Base-by-base conservation (phyloP, 2,888 invertebrate genomes). In the Aplocera efformata region DNA sequence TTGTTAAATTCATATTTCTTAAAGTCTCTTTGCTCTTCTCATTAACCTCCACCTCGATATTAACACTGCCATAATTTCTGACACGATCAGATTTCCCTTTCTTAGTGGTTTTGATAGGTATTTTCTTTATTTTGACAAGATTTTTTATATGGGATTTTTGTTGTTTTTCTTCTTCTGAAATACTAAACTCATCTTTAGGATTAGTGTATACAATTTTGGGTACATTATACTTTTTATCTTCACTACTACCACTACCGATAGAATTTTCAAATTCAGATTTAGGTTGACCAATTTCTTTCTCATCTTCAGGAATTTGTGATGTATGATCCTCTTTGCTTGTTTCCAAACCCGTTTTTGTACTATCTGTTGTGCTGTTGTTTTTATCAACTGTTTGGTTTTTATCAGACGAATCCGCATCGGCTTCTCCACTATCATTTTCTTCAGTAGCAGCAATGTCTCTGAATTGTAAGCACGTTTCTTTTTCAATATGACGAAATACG, bases 381-480 rank as follows among this genome's bases (percentile, higher is more conserved):
- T n/a, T n/a, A n/a, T n/a, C n/a, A n/a, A n/a, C n/a, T n/a, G n/a
- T 24, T 38, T 25, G 10, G 11, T 33, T 59, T 53, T 34, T 53
- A 46, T 26, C 13, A 17, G 13, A 17, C 2, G 13, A 17, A 3
- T 5, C 13, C 2, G 8, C 2, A n/a, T 40, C 17, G n/a, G 26
- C 22, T 10, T 23, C 32, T 22, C 13, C 36, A 6, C 13, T 26
- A 4, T 39, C 23, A 20, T 37, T 29, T 20, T 25, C 26, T 1
- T 6, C 21, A 6, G 10, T 6, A n/a, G 10, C 40, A 7, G 58
- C 38, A 9, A 67, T 30, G 13, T 82, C 69, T 39, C 54, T 54
- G 42, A 86, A 86, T 50, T 68, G 53, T 25, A 86, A 59, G 41
- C 86, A 86, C 0, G 86, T 85, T 48, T 84, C 85, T 39, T 75